Percentiles rank a stretch among this genome's conserved stretches.
phyloP scores from a whole-genome alignment of 2,888 invertebrate genomes.

The Tortrix viridana region DNA sequence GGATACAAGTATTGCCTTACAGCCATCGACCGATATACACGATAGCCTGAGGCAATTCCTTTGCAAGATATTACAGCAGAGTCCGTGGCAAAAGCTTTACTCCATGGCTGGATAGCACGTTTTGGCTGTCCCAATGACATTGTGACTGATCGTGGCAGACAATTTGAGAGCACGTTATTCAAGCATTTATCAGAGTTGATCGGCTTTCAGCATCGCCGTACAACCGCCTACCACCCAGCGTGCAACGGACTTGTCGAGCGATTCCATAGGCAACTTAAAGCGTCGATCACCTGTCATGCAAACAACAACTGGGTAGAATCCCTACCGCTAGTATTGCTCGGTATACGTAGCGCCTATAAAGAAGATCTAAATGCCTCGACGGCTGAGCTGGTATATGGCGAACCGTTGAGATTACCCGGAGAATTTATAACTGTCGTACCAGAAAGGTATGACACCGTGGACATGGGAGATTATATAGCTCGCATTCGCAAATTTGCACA shows the following conservation, averaged over 20 bases:
- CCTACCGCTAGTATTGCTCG: slow-evolving; percentile 42
- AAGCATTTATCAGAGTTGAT: slow-evolving; percentile 12
- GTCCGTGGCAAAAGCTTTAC: slow-evolving; percentile 15
- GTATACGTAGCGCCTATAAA: slow-evolving; percentile 38
- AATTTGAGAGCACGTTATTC: slow-evolving; percentile 42
- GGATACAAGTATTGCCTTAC: slow-evolving; percentile 50
- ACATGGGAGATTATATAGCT: slow-evolving; percentile 35
- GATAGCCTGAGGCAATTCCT: slow-evolving; percentile 51
- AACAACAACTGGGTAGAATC: slow-evolving; percentile 39
- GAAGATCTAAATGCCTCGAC: slow-evolving; percentile 30
- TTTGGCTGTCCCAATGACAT: slow-evolving; percentile 32
- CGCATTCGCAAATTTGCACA: slow-evolving; percentile 26
- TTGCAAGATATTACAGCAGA: slow-evolving; percentile 21
- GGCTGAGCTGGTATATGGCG: slow-evolving; percentile 17
- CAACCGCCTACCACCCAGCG: slow-evolving; percentile 25
- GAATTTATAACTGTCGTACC: slow-evolving; percentile 33
- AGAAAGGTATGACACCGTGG: slow-evolving; percentile 11
- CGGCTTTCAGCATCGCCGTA: slow-evolving; percentile 13
- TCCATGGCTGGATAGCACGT: slow-evolving; percentile 22
- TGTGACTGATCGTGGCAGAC: slow-evolving; percentile 37
- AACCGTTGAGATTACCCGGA: slow-evolving; percentile 31
- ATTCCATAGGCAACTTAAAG: slow-evolving; percentile 60
- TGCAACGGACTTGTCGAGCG: slow-evolving; percentile 19
- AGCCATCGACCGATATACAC: slow-evolving; percentile 47
- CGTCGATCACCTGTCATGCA: slow-evolving; percentile 45